phyloP scores from a whole-genome alignment of 2,113 vertebrate genomes.

The Psettodes erumei region DNA sequence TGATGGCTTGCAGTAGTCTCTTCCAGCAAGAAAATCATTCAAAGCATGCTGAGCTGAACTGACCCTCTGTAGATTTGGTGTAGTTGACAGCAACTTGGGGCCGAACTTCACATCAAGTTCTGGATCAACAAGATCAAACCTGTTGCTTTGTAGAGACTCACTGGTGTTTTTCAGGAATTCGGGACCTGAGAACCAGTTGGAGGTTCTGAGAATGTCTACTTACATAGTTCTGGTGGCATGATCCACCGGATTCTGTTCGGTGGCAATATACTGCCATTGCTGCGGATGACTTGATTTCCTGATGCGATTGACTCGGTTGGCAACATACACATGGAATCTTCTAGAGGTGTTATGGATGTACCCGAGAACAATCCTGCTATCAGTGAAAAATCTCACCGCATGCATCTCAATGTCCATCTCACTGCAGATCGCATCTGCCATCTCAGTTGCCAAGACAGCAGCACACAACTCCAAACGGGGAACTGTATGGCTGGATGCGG shows the following conservation, averaged over 20 bases:
- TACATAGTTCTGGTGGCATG: not conserved
- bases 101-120: not conserved
- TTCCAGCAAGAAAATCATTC: not conserved
- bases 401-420: not conserved
- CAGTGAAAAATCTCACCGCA: not conserved
- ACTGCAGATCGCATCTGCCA: not conserved
- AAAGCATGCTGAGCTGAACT: not conserved
- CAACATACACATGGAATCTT: not conserved
- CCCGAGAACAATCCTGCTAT: not conserved
- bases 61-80: not conserved
- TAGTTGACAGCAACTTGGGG: not conserved
- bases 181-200: conserved; percentile 12
- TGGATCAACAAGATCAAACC: conserved; percentile 4
- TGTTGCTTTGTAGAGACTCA: not conserved
- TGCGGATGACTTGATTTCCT: not conserved
- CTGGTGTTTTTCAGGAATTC: not conserved
- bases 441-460: not conserved
- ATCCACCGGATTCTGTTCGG: not conserved
- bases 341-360: not conserved
- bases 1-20: not conserved
- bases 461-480: not conserved
- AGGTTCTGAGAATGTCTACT: not conserved
- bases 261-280: not conserved
- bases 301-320: not conserved
- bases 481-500: not conserved